Percentiles rank a stretch among this genome's conserved stretches.
These are phyloP conservation scores for Halictus ligatus DNA, from an alignment of 2,888 invertebrate genomes.

Conservation along the genomic window DNA sequence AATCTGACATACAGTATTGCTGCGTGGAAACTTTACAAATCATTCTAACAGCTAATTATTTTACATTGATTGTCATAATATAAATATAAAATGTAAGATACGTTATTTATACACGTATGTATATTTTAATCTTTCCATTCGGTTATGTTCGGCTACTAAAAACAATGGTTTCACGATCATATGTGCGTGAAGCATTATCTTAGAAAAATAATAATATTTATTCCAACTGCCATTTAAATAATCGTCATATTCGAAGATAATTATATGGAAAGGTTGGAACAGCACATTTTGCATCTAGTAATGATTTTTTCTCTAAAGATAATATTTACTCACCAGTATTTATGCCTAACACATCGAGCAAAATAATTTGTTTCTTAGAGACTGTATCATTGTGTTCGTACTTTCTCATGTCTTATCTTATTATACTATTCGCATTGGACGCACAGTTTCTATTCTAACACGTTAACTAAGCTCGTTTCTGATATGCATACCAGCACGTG, in stretches of 20 bases:
- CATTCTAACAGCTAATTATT: constrained; percentile 8
- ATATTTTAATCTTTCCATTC: not conserved
- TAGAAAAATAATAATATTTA: not conserved
- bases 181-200: not conserved
- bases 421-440: constrained; percentile 22
- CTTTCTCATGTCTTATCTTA: constrained; percentile 12
- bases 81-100: constrained; percentile 2
- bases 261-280: not conserved
- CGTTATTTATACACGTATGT: not conserved
- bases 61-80: not conserved
- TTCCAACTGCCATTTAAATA: not conserved
- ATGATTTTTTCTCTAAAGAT: not conserved
- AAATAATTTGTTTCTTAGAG: constrained; percentile 1
- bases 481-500: constrained; percentile 17
- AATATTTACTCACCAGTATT: not conserved
- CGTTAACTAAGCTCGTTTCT: constrained; percentile 10
- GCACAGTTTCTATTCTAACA: constrained; percentile 21
- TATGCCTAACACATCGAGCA: not conserved
- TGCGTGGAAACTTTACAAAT: not conserved
- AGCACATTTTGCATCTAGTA: not conserved
- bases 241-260: not conserved
- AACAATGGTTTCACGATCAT: not conserved
- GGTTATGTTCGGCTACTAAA: not conserved
- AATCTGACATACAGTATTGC: not conserved
- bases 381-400: constrained; percentile 13